Percentiles rank a stretch among this genome's conserved stretches.
Conservation (phyloP, 2,888 invertebrate genomes). For the Hyles lineata region DNA sequence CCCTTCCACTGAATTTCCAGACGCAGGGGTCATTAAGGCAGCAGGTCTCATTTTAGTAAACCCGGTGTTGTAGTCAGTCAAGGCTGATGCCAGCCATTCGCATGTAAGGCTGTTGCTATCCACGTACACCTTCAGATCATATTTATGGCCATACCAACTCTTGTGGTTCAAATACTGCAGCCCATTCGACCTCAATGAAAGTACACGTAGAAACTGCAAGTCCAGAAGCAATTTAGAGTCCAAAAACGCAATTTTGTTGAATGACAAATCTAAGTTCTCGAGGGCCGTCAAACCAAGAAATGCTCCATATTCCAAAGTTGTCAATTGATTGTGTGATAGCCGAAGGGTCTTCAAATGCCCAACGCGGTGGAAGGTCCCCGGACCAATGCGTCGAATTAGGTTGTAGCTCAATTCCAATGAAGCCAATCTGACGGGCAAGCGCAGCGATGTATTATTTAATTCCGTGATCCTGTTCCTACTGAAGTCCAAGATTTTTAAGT, state of each 20-base stretch:
- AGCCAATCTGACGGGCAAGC: slow-evolving; percentile 56
- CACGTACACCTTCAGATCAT: slow-evolving; percentile 59
- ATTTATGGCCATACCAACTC: slow-evolving; percentile 65
- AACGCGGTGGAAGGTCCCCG: slow-evolving; percentile 62
- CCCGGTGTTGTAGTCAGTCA: slow-evolving; percentile 67
- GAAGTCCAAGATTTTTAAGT: slow-evolving; percentile 61
- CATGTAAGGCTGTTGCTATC: slow-evolving; percentile 72
- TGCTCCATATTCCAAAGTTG: slow-evolving; percentile 61
- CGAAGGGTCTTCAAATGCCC: slow-evolving; percentile 60
- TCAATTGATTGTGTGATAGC: slow-evolving; percentile 61
- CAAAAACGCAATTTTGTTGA: slow-evolving; percentile 59
- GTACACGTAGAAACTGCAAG: slow-evolving; percentile 57
- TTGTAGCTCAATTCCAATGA: slow-evolving; percentile 66
- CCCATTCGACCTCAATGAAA: slow-evolving; percentile 64
- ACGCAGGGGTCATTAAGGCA: slow-evolving; percentile 44
- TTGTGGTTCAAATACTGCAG: slow-evolving; percentile 60
- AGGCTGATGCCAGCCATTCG: slow-evolving; percentile 65
- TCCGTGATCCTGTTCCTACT: slow-evolving; percentile 61
- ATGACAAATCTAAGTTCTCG: slow-evolving; percentile 55
- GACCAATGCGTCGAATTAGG: slow-evolving; percentile 57
- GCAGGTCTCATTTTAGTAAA: slow-evolving; percentile 67
- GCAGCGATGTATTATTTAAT: slow-evolving; percentile 59
- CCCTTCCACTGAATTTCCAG: slow-evolving; percentile 63
- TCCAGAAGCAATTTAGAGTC: slow-evolving; percentile 70
- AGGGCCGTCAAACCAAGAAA: slow-evolving; percentile 63